These are phyloP conservation scores for Ciconia stormi DNA, from an alignment of 2,113 vertebrate species.

Conservation along the genomic window DNA sequence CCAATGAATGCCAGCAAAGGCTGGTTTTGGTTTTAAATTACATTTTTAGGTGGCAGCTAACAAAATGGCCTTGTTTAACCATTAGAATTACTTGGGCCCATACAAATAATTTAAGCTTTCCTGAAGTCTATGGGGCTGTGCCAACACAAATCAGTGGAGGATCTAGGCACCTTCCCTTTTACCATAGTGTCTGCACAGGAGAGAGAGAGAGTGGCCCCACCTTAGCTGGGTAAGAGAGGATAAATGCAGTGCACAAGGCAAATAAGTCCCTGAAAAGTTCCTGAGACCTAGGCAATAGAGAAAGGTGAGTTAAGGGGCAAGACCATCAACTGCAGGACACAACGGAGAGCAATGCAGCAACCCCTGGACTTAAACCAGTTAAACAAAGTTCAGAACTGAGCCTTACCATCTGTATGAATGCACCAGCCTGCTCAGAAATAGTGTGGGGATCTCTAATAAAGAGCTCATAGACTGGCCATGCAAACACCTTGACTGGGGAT, in stretches of 20 bases:
- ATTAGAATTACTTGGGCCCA: not conserved
- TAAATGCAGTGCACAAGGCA: not conserved
- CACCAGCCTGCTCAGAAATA: not conserved
- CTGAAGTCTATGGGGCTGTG: not conserved
- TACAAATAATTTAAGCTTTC: not conserved
- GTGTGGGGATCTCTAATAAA: not conserved
- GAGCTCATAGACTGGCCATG: not conserved
- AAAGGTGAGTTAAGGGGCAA: not conserved
- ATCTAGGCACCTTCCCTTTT: not conserved
- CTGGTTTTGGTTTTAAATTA: not conserved
- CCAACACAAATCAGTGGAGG: not conserved
- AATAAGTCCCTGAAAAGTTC: not conserved
- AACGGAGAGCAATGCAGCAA: not conserved
- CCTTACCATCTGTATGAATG: not conserved
- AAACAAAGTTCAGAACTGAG: not conserved
- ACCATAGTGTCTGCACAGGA: not conserved
- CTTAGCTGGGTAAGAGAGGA: not conserved
- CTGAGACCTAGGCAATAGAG: not conserved
- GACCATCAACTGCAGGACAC: not conserved
- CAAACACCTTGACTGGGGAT: not conserved
- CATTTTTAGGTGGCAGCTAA: not conserved
- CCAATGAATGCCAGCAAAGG: not conserved
- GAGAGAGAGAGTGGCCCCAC: not conserved
- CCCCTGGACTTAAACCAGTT: not conserved
- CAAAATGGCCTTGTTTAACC: not conserved